Base-by-base conservation (phyloP, 2,888 invertebrate species). In the Rhabditoides inermis region DNA sequence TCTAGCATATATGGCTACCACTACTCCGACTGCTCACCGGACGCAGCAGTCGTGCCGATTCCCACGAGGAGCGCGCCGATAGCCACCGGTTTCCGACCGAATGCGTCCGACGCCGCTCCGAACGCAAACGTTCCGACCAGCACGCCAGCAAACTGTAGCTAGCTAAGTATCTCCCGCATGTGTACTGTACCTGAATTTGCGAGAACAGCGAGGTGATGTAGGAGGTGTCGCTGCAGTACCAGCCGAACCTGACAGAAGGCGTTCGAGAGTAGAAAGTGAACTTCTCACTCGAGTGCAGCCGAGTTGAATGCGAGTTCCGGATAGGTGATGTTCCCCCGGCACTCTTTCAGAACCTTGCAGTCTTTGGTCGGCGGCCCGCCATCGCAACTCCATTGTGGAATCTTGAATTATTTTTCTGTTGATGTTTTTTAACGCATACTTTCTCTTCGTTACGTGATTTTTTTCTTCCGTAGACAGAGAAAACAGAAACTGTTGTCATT, bases 161-260 rank as follows among this genome's bases (percentile, higher is more conserved):
- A n/a, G n/a, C n/a, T n/a, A n/a, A n/a, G n/a, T n/a, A n/a, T n/a
- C n/a, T n/a, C n/a, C n/a, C n/a, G n/a, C n/a, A n/a, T n/a, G n/a
- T n/a, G n/a, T n/a, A n/a, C n/a, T n/a, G n/a, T n/a, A 63, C 58
- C 28, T 73, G 73, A 32, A 67, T 51, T 56, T 73, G 71, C 7
- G 65, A 63, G 58, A 64, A 73, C 18, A 74, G 52, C 2, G 69
- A 55, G 23, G 58, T 51, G 12, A 52, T 53, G 42, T 72, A 72
- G 4, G 66, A 58, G 4, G 53, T 51, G 10, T 62, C 51, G 15
- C 66, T 63, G 49, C 74, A 75, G 25, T 71, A 60, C 73, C 73
- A 75, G 23, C 60, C 58, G 52, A 60, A 74, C 51, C 70, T 60
- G 23, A 15, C 51, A 42, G 2, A 30, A 12, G n/a, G n/a, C n/a